These are phyloP conservation scores for Oplegnathus fasciatus DNA, from an alignment of 2,113 vertebrate genomes.

Conservation along the genomic window DNA sequence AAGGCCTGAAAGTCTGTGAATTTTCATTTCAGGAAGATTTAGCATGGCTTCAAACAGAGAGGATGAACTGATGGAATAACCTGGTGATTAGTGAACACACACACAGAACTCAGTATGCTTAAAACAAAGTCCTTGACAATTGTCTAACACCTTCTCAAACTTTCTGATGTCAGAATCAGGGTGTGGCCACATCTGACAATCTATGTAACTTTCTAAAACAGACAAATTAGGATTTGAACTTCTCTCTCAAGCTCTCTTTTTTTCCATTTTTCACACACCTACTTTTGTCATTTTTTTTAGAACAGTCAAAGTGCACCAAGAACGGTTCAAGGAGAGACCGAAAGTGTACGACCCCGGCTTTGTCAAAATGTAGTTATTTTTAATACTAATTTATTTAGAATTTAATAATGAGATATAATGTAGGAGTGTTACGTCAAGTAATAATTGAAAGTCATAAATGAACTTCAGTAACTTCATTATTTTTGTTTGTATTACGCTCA, in stretches of 20 bases:
- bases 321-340: neutral
- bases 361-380: neutral
- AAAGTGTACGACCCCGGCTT: neutral
- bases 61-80: slow-evolving; percentile 1
- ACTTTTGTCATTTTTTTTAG: neutral
- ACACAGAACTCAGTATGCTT: neutral
- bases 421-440: too few species aligned
- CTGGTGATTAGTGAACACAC: neutral
- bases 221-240: neutral
- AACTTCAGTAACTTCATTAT: neutral
- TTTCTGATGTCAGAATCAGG: neutral
- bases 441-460: neutral
- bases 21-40: neutral
- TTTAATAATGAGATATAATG: neutral
- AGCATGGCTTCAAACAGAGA: neutral
- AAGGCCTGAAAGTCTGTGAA: neutral
- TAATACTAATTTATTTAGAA: neutral
- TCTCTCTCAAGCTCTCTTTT: neutral
- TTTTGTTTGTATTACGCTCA: neutral
- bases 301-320: neutral
- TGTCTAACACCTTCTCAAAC: neutral
- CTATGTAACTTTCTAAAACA: neutral
- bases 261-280: neutral
- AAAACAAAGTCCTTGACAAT: slow-evolving; percentile 15
- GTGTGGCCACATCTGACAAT: neutral